Conservation (phyloP, 23 tunicate species). For the Clavelina lepadiformis region DNA sequence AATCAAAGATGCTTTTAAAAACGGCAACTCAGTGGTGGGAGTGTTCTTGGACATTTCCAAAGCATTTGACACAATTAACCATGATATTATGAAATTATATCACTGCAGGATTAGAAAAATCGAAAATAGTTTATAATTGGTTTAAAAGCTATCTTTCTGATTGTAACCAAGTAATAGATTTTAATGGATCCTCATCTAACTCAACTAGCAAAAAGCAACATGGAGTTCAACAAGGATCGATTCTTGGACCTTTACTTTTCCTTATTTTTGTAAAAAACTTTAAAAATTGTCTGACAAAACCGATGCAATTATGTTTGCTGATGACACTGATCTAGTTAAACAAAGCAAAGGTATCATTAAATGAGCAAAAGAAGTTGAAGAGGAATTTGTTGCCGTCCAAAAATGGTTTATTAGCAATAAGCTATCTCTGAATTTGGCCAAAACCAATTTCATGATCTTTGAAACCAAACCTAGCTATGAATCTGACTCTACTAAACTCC, state of each 20-base stretch:
- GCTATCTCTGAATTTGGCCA: neutral
- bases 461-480: neutral
- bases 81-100: slow-evolving; percentile 10
- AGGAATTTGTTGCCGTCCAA: neutral
- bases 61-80: slow-evolving; percentile 29
- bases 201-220: neutral
- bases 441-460: slow-evolving; percentile 7
- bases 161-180: neutral
- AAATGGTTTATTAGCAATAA: slow-evolving; percentile 4
- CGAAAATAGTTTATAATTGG: slow-evolving; percentile 9
- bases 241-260: slow-evolving; percentile 14
- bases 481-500: too few relatives aligned
- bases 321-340: slow-evolving; percentile 4
- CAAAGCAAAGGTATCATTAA: neutral
- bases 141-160: slow-evolving; percentile 8
- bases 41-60: slow-evolving; percentile 22
- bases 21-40: slow-evolving; percentile 3
- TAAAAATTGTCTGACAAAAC: neutral
- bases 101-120: slow-evolving; percentile 16
- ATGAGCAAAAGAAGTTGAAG: neutral
- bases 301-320: slow-evolving; percentile 13
- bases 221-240: slow-evolving; percentile 22
- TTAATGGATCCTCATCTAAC: slow-evolving; percentile 1
- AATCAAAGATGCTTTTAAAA: neutral
- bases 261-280: slow-evolving; percentile 5